Percentiles rank a stretch among this genome's conserved stretches.
Conservation (phyloP, 2,888 invertebrate genomes). For the Caradrina clavipalpis region DNA sequence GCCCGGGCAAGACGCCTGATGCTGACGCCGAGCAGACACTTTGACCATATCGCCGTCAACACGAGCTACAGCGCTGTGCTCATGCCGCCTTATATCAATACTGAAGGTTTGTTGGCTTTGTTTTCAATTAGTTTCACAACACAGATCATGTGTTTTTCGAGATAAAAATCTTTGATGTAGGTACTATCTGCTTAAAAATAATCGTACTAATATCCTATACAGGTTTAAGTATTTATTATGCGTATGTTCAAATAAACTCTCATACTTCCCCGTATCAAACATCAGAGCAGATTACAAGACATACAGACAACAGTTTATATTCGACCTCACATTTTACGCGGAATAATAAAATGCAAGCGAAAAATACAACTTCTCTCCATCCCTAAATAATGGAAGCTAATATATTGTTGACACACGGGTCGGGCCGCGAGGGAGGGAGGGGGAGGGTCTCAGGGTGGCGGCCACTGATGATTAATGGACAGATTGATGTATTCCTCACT, state of each 20-base stretch:
- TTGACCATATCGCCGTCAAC: conserved; percentile 96
- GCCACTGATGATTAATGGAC: conserved; percentile 83
- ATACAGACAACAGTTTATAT: conserved; percentile 33
- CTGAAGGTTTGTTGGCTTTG: conserved; percentile 89
- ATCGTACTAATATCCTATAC: no score
- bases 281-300: conserved; percentile 38
- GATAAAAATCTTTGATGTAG: no score
- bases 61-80: conserved; percentile 96
- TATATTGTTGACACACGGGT: conserved; percentile 81
- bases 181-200: no score
- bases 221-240: background rate
- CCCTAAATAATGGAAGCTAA: conserved; percentile 81
- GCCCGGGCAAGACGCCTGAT: conserved; percentile 93
- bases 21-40: conserved; percentile 95
- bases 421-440: conserved; percentile 54
- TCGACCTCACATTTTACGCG: conserved; percentile 42
- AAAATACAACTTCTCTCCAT: conserved; percentile 68
- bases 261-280: conserved; percentile 4
- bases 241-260: background rate
- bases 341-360: conserved; percentile 62
- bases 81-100: conserved; percentile 95
- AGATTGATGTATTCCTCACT: conserved; percentile 81
- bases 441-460: conserved; percentile 61
- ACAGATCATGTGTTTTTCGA: no score
- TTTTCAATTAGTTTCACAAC: background rate